Conservation (phyloP, 2,888 invertebrate species). For the Zhengitettix transpicula region DNA sequence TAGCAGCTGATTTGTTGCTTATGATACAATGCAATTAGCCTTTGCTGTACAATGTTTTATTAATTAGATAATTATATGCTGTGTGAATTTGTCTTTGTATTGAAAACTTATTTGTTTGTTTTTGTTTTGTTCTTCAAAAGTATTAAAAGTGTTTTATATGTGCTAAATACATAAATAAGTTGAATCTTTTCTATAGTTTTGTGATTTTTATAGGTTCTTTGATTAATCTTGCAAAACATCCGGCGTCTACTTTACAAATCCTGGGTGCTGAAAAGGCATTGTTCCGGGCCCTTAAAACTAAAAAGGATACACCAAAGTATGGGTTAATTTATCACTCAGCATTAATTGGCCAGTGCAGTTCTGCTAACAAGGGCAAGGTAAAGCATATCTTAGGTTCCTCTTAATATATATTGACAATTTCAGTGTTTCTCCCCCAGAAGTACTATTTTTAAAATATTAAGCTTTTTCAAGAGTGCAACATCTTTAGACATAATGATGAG, state of each 20-base stretch:
- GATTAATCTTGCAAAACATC: constrained; percentile 91
- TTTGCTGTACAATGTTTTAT: no score
- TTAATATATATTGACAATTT: neutral
- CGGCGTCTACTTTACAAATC: constrained; percentile 95
- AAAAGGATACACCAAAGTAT: constrained; percentile 96
- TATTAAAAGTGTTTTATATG: neutral
- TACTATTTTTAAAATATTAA: neutral
- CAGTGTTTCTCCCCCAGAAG: no score
- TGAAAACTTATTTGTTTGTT: neutral
- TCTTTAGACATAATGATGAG: no score
- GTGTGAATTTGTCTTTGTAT: no score
- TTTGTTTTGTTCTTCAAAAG: neutral
- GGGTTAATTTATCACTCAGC: constrained; percentile 95
- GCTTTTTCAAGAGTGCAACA: no score
- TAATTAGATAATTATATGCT: no score
- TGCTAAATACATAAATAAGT: neutral
- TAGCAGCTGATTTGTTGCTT: no score
- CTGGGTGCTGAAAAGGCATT: constrained; percentile 96
- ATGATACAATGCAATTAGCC: no score
- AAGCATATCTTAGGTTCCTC: neutral
- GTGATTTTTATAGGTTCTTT: constrained; percentile 43
- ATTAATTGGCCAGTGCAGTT: constrained; percentile 74
- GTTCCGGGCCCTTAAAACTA: constrained; percentile 91
- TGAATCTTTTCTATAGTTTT: neutral
- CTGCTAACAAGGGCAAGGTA: constrained; percentile 70